Base-by-base conservation (phyloP, 1,140 invertebrate genomes). In the Drosophila tristis region DNA sequence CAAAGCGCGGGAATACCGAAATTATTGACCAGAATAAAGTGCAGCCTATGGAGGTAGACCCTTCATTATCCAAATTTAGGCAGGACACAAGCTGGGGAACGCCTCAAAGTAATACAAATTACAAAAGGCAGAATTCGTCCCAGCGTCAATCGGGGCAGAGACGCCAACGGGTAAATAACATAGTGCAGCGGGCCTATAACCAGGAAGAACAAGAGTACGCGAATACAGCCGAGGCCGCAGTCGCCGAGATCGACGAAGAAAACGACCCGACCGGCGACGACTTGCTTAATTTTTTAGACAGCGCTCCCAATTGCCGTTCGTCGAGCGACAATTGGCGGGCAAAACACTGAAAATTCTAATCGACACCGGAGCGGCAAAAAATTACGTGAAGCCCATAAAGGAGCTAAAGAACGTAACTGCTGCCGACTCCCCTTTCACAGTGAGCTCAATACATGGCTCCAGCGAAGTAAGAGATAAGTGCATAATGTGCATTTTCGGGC, bases 401-500 rank as follows among this genome's bases (percentile, higher is more conserved):
- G 44, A 47, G 16, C 8, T 47, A 6, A 47, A 47, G 4, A 47
- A 47, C n/a, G 8, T 47, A 47, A 20, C 44, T 2, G 2, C 44
- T n/a, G 44, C 4, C n/a, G 44, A 47, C 16, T 4, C 44, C n/a
- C 44, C 16, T 4, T 47, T 47, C 16, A 47, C n/a, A 2, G 31
- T 47, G 44, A 47, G 44, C n/a, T 47, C 44, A 2, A 47, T 47
- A 15, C 44, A 47, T 16, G 44, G 44, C n/a, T 47, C 44, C 44
- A 47, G 44, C 7, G 2, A 15, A 15, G 9, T 45, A 45, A 45
- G 15, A 45, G 9, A 45, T 6, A 47, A 47, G 8, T 47, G 44
- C n/a, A 13, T 44, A 26, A 26, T 26, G 26, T 9, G 9, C 8
- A 35, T 35, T 11, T 35, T 9, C 9, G 31, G 31, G 31, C 31